Percentiles rank a stretch among this genome's conserved stretches.
phyloP scores from a whole-genome alignment of 1,140 invertebrate genomes.

The Plutomurus gul region DNA sequence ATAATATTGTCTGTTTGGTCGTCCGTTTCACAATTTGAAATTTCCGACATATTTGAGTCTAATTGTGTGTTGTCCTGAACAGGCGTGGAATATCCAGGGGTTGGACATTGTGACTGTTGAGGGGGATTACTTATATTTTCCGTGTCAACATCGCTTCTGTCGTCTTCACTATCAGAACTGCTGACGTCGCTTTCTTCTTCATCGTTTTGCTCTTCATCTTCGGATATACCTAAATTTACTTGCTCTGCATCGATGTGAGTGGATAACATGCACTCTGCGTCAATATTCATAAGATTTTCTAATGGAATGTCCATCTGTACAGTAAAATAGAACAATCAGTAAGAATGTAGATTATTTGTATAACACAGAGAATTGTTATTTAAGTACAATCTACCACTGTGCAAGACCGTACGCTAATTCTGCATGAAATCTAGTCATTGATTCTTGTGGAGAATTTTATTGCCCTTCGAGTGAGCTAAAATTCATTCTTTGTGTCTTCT shows the following conservation, averaged over 20 bases:
- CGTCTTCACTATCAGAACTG: not conserved
- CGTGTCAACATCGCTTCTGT: not conserved
- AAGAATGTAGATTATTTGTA: no score
- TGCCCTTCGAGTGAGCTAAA: no score
- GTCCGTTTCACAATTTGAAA: not conserved
- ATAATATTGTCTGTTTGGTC: not conserved
- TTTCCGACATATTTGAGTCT: not conserved
- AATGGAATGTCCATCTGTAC: not conserved
- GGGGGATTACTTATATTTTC: no score
- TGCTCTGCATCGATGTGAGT: not conserved
- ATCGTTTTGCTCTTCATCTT: slow-evolving; percentile 3
- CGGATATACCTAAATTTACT: not conserved
- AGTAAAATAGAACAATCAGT: not conserved
- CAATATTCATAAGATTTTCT: not conserved
- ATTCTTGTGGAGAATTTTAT: no score
- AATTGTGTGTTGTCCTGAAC: not conserved
- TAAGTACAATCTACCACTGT: not conserved
- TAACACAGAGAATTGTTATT: not conserved
- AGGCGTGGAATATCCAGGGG: not conserved
- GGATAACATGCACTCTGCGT: not conserved
- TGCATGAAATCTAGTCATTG: no score
- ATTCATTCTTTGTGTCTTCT: no score
- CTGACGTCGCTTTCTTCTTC: slow-evolving; percentile 5
- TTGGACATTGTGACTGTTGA: not conserved
- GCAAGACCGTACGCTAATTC: no score